Percentiles rank a stretch among this genome's conserved stretches.
These are phyloP conservation scores for Rhynchophorus ferrugineus DNA, from an alignment of 1,140 invertebrate species.

Conservation along the genomic window DNA sequence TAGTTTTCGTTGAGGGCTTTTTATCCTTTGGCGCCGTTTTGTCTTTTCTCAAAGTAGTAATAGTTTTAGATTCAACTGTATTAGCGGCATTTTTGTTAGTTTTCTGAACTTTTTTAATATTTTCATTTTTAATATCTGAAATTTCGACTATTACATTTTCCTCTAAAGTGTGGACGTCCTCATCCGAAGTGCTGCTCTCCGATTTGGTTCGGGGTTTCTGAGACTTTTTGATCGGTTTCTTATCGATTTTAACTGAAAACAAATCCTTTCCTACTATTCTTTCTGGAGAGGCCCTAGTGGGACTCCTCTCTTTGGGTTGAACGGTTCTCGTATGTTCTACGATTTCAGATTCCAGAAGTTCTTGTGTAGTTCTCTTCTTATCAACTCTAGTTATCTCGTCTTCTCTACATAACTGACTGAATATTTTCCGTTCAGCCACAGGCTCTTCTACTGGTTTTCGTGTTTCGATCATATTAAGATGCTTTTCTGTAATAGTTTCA, in stretches of 20 bases:
- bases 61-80: too few species aligned
- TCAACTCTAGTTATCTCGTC: constrained; percentile 25
- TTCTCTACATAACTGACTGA: constrained; percentile 29
- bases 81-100: constrained; percentile 3
- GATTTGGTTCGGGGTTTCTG: not conserved
- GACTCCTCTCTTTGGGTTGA: not conserved
- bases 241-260: not conserved
- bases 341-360: constrained; percentile 23
- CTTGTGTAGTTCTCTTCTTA: constrained; percentile 21
- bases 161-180: too few species aligned
- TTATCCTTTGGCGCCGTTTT: too few species aligned
- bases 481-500: constrained; percentile 9
- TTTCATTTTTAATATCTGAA: not conserved
- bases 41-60: too few species aligned
- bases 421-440: constrained; percentile 32
- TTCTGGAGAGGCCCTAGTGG: not conserved
- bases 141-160: not conserved
- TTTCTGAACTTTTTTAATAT: not conserved
- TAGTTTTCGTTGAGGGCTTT: constrained; percentile 2
- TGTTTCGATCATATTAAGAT: constrained; percentile 18
- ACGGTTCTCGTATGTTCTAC: constrained; percentile 12
- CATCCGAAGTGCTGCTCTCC: not conserved
- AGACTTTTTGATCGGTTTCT: not conserved
- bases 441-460: constrained; percentile 34
- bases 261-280: not conserved